Evolutionary conservation across 64 coral and sea anemone genomes (phyloP).

Genomic region (Exaiptasia diaphana): DNA sequence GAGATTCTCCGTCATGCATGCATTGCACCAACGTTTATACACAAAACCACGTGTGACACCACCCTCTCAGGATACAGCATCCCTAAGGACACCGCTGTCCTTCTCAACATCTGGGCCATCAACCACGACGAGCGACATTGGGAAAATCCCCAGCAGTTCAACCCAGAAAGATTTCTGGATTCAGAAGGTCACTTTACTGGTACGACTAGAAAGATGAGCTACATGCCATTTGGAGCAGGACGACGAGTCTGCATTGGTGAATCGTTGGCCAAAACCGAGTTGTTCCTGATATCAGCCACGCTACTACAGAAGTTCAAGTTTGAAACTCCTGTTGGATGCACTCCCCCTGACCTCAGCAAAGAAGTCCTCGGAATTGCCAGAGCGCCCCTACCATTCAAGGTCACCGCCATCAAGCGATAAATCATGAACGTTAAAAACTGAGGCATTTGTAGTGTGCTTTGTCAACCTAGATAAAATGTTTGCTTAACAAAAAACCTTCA

Average conservation of each 20-base stretch:
- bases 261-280: conserved; percentile 66
- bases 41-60: conserved; percentile 71
- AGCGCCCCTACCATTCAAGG: conserved; percentile 14
- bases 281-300: conserved; percentile 60
- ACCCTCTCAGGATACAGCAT: conserved; percentile 56
- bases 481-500: too few relatives aligned
- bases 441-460: too few relatives aligned
- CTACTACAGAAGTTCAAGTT: conserved; percentile 56
- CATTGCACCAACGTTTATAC: conserved; percentile 37
- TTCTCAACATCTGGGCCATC: conserved; percentile 83
- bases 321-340: background rate
- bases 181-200: conserved; percentile 36
- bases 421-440: too few relatives aligned
- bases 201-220: background rate
- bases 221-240: conserved; percentile 60
- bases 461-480: too few relatives aligned
- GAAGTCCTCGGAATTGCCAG: background rate
- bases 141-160: conserved; percentile 62
- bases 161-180: conserved; percentile 74
- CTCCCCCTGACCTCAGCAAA: background rate
- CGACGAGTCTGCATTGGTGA: conserved; percentile 52
- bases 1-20: background rate
- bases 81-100: conserved; percentile 75
- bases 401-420: too few relatives aligned
- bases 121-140: conserved; percentile 69